phyloP scores from a whole-genome alignment of 2,888 invertebrate genomes.

The Sinhomidia bicolor region DNA sequence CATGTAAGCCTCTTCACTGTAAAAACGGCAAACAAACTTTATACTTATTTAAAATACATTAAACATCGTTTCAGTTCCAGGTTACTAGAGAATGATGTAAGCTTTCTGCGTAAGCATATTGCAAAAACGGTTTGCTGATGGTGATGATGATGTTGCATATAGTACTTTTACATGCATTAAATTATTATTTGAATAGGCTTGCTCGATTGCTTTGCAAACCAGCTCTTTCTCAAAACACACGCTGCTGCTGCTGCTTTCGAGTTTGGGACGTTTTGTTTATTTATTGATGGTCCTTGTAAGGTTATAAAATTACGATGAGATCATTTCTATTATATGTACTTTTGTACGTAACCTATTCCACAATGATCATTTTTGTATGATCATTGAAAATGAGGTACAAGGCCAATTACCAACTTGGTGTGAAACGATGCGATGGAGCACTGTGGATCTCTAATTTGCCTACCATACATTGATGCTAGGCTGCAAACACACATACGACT shows the following conservation, averaged over 20 bases:
- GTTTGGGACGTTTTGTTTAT: conserved; percentile 16
- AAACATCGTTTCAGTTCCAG: neutral
- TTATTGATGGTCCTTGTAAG: conserved; percentile 27
- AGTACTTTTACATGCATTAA: neutral
- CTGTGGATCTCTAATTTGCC: too few relatives aligned
- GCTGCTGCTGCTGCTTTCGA: neutral
- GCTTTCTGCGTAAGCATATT: neutral
- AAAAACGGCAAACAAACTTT: neutral
- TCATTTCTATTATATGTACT: conserved; percentile 41
- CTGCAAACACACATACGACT: too few relatives aligned
- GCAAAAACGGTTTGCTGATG: neutral
- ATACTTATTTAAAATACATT: neutral
- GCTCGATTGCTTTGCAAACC: neutral
- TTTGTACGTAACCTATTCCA: neutral
- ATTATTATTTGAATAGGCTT: neutral
- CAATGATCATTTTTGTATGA: neutral
- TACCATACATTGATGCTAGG: too few relatives aligned
- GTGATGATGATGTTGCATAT: neutral
- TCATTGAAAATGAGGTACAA: conserved; percentile 59
- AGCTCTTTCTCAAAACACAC: neutral
- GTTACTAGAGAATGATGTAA: neutral
- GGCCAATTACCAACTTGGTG: conserved; percentile 68
- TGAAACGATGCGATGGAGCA: too few relatives aligned
- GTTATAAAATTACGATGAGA: conserved; percentile 49
- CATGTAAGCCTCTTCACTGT: neutral